phyloP scores from a whole-genome alignment of 2,797 vertebrate species.

The Bryconaethiops microstoma region DNA sequence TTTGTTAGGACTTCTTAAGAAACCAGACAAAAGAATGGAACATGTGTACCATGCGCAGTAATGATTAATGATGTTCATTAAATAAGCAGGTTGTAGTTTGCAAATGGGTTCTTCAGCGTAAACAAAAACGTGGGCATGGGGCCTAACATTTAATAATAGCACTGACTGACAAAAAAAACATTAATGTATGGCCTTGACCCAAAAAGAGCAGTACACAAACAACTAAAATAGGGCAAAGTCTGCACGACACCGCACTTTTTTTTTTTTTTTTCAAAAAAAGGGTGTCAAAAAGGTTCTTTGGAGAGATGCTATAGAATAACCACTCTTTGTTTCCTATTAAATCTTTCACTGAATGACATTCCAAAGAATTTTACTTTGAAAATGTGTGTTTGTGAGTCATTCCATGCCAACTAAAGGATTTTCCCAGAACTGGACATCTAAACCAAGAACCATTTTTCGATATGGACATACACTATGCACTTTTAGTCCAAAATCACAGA shows the following conservation, averaged over 20 bases:
- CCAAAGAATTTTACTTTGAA: background rate
- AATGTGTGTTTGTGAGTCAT: no score
- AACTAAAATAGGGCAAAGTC: background rate
- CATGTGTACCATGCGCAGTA: background rate
- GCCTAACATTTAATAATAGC: background rate
- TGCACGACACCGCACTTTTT: background rate
- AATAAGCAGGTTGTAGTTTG: background rate
- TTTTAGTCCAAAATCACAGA: background rate
- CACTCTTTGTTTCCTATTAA: background rate
- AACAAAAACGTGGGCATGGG: background rate
- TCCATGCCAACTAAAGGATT: no score
- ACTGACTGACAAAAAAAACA: background rate
- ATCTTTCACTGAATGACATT: background rate
- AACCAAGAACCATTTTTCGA: background rate
- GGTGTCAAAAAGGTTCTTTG: background rate
- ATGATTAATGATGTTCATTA: slow-evolving; percentile 12
- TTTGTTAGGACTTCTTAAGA: background rate
- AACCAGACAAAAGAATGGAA: background rate
- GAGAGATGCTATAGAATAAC: background rate
- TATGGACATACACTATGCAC: background rate
- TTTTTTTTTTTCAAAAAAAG: no score
- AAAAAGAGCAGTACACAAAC: slow-evolving; percentile 4
- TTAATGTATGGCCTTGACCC: background rate
- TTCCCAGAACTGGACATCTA: no score
- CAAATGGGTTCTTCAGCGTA: background rate